Base-by-base conservation (phyloP, 2,888 invertebrate genomes). In the Drosophila basisetae region DNA sequence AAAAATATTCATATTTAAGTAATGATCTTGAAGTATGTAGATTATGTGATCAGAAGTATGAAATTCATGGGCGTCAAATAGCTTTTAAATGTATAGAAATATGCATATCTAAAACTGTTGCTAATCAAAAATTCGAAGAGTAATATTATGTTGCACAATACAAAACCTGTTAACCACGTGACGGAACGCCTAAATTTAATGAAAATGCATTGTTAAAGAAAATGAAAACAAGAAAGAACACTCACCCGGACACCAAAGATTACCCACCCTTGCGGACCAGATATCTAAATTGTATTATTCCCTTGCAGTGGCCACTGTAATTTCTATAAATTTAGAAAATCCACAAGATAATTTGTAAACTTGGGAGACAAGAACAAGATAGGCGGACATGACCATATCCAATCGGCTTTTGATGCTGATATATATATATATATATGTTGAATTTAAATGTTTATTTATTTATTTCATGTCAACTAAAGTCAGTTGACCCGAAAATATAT, bases 91-190 rank as follows among this genome's bases (percentile, higher is more conserved):
- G 18, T 41, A 41, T 33, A 31, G 7, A 25, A 31, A 33, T 28
- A 33, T 10, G 33, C 6, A 31, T 39, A 55, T 25, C 33, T 25
- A 43, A 25, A 13, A 4, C 13, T 6, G 2, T 13, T 53, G 10
- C 25, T 13, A 28, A 52, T 52, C n/a, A 6, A 22, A 30, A 16
- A 25, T 33, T 58, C 66, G 39, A 16, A 28, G 37, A 31, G 11
- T n/a, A n/a, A 31, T 31, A 43, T 31, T 31, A 31, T 31, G 58
- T 49, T 39, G 41, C 49, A 55, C 9, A 63, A n/a, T 28, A 35
- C 4, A 9, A 53, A 73, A 73, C 56, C 52, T 37, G 73, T 60
- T 61, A 16, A 47, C 53, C 73, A 75, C 41, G 30, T 68, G 76
- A 68, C 16, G 9, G 9, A 18, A 2, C 16, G 25, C n/a, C 50